Conservation (phyloP, 2,797 vertebrate species). For the Cynopterus sphinx region DNA sequence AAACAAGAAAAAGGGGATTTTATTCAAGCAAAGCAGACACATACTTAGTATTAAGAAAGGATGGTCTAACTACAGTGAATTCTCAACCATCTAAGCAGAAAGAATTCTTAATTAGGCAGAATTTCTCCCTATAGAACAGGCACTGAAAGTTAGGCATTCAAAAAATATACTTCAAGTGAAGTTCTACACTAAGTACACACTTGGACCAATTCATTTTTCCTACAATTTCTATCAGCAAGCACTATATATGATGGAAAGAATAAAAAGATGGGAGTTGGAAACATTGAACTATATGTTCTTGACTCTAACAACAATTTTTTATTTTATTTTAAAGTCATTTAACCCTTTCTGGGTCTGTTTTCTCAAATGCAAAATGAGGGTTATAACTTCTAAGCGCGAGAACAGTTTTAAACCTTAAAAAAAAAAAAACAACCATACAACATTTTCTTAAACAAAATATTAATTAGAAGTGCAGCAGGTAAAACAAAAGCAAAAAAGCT, state of each 20-base stretch:
- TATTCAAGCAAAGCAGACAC: conserved; percentile 14
- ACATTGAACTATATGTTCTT: not conserved
- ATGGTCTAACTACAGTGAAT: conserved; percentile 39
- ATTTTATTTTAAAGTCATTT: not conserved
- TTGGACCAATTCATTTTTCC: not conserved
- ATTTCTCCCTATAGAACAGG: not conserved
- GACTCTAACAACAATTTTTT: not conserved
- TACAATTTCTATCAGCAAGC: conserved; percentile 36
- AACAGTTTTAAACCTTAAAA: not conserved
- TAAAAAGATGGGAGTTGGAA: not conserved
- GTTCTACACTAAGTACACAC: conserved; percentile 28
- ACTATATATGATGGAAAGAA: not conserved
- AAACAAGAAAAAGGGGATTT: conserved; percentile 43
- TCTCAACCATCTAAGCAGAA: not conserved
- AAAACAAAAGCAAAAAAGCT: conserved; percentile 8
- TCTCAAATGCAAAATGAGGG: conserved; percentile 10
- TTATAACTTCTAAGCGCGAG: not conserved
- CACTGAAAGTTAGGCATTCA: conserved; percentile 41
- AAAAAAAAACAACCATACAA: not conserved
- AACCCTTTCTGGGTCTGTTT: not conserved
- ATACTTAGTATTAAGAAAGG: conserved; percentile 1
- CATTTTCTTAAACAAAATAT: conserved; percentile 9
- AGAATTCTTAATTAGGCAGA: conserved; percentile 43
- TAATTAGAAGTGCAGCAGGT: not conserved
- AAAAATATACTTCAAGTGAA: conserved; percentile 18